These are phyloP conservation scores for Hemicordylus capensis DNA, from an alignment of 2,113 vertebrate species.

Conservation along the genomic window DNA sequence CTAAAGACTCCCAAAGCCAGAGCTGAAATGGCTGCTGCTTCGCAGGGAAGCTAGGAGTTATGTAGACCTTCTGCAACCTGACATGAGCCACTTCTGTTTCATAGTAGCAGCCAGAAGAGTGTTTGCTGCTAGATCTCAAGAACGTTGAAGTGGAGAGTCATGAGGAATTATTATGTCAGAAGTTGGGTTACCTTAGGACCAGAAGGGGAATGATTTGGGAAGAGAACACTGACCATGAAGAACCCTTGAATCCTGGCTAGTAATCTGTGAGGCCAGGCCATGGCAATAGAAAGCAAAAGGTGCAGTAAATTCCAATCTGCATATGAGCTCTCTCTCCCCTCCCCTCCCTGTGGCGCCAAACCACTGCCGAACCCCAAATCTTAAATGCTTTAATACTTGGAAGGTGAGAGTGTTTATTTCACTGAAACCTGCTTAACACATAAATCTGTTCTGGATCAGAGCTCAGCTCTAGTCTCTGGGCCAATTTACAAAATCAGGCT, in stretches of 20 bases:
- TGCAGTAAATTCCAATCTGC: too few species aligned
- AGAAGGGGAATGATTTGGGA: background rate
- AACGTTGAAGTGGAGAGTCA: background rate
- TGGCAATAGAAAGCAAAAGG: too few species aligned
- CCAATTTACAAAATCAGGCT: background rate
- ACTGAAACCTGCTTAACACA: background rate
- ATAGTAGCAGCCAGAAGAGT: background rate
- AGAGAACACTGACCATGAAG: background rate
- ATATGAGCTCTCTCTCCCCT: too few species aligned
- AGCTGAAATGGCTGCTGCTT: background rate
- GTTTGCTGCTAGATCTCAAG: background rate
- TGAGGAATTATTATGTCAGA: background rate
- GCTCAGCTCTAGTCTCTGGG: background rate
- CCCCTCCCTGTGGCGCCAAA: too few species aligned
- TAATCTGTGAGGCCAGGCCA: too few species aligned
- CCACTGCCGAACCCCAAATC: too few species aligned
- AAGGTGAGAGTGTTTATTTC: background rate
- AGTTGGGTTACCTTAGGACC: background rate
- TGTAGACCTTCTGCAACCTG: too few species aligned
- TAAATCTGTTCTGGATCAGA: background rate
- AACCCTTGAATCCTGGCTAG: background rate
- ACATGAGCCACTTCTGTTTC: background rate
- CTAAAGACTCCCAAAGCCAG: too few species aligned
- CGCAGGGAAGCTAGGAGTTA: background rate
- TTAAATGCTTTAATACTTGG: background rate